Conservation (phyloP, 2,797 vertebrate species). For the Anas capensis region DNA sequence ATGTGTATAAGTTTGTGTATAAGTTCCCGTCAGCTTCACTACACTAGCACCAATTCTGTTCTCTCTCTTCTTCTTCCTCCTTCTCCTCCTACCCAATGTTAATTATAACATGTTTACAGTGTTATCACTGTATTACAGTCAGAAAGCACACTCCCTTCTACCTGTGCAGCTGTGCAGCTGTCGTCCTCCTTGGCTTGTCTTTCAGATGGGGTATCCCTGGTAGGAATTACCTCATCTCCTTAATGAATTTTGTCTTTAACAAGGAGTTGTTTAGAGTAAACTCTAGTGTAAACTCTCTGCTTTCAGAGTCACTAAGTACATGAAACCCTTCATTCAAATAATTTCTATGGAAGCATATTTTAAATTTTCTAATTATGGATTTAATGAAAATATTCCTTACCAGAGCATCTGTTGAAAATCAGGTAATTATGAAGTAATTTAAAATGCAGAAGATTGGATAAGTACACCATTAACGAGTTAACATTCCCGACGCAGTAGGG, state of each 20-base stretch:
- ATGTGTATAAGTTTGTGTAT: neutral
- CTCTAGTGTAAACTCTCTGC: neutral
- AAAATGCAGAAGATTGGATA: slow-evolving; percentile 10
- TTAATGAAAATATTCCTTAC: slow-evolving; percentile 20
- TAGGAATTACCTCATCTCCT: neutral
- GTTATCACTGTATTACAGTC: neutral
- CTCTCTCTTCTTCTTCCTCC: neutral
- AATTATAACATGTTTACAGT: rapidly evolving
- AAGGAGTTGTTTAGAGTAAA: neutral
- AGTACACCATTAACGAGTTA: slow-evolving; percentile 26
- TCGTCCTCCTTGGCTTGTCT: neutral
- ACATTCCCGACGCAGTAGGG: neutral
- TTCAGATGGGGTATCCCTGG: neutral
- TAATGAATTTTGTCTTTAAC: neutral
- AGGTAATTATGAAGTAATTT: slow-evolving; percentile 32
- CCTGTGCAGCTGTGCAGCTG: neutral
- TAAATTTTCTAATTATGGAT: neutral
- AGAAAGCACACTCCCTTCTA: neutral
- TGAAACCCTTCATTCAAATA: neutral
- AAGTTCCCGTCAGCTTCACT: neutral
- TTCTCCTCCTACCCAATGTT: neutral
- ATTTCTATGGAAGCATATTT: neutral
- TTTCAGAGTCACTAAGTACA: neutral
- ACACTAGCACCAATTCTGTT: neutral
- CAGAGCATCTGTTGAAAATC: neutral